phyloP scores from a whole-genome alignment of 2,797 vertebrate genomes.

The Macroramphosus scolopax region DNA sequence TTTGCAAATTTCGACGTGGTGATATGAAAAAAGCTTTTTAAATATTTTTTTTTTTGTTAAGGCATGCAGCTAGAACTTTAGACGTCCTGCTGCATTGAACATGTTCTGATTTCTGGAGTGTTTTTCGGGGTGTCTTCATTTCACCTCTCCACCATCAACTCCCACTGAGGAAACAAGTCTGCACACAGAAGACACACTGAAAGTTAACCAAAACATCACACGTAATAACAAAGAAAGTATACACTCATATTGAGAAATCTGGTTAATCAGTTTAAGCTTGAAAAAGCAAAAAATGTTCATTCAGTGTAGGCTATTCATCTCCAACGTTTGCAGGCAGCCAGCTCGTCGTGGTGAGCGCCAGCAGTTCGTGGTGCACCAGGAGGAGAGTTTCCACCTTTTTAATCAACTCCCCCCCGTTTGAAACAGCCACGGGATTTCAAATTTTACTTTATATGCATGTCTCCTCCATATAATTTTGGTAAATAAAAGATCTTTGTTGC shows the following conservation, averaged over 20 bases:
- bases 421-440: conserved; percentile 64
- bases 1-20: conserved; percentile 68
- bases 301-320: conserved; percentile 64
- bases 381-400: conserved; percentile 69
- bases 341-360: conserved; percentile 60
- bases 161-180: conserved; percentile 48
- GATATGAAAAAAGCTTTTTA: conserved; percentile 53
- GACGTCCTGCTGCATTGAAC: conserved; percentile 62
- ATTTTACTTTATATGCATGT: conserved; percentile 63
- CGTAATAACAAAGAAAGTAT: conserved; percentile 71
- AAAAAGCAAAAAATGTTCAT: conserved; percentile 64
- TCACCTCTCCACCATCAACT: conserved; percentile 45
- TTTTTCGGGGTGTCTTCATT: conserved; percentile 39
- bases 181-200: conserved; percentile 55
- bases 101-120: conserved; percentile 52
- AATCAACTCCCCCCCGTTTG: conserved; percentile 60
- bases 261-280: conserved; percentile 72
- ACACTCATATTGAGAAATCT: conserved; percentile 73
- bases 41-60: conserved; percentile 59
- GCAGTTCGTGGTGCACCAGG: conserved; percentile 66
- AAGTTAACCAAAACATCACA: conserved; percentile 74
- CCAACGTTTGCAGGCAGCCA: conserved; percentile 70
- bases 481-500: conserved; percentile 80
- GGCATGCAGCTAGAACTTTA: conserved; percentile 71
- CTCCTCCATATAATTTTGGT: conserved; percentile 77